Base-by-base conservation (phyloP, 2,888 invertebrate genomes). In the Lithophane socia region DNA sequence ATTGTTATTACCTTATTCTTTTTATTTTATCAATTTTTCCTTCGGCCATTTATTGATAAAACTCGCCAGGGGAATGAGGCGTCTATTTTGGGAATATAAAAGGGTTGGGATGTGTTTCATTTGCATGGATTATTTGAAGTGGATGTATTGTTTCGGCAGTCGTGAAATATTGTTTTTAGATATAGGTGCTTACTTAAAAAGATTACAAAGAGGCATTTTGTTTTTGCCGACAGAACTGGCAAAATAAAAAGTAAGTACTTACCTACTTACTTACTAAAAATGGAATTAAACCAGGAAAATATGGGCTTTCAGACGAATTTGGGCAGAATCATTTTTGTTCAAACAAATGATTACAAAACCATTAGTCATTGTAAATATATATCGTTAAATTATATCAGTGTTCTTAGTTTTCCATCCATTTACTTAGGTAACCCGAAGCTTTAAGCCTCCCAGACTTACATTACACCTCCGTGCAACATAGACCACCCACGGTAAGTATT, bases 1-100 rank as follows among this genome's bases (percentile, higher is more conserved):
- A 95, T 95, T 94, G 95, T 95, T 95, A 95, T 95, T 91, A 91
- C 93, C 85, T 83, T 89, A 89, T 89, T 88, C 87, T 87, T 91
- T 92, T 92, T 92, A 92, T 94, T 93, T 93, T 94, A 94, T 94
- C 93, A 93, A 92, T 91, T 92, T 90, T 92, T 91, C 90, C 86
- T 89, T 88, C 84, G 88, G 83, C 89, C 77, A 77, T 80, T 83
- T 88, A 87, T 88, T 88, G 88, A 89, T 87, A 86, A 81, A 85
- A 84, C 80, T 84, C 86, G 79, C 75, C 75, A 60, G 66, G 88
- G 88, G 83, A 83, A 80, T 68, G 82, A 67, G 67, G 70, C 73
- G 73, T 82, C 70, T 83, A 77, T 85, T 73, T 63, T 60, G 67
- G 79, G 76, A 76, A 79, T 77, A 79, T 78, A 70, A 85, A 88